Base-by-base conservation (phyloP, 37 sponge, comb jelly and placozoan species). In the Beroe ovata region DNA sequence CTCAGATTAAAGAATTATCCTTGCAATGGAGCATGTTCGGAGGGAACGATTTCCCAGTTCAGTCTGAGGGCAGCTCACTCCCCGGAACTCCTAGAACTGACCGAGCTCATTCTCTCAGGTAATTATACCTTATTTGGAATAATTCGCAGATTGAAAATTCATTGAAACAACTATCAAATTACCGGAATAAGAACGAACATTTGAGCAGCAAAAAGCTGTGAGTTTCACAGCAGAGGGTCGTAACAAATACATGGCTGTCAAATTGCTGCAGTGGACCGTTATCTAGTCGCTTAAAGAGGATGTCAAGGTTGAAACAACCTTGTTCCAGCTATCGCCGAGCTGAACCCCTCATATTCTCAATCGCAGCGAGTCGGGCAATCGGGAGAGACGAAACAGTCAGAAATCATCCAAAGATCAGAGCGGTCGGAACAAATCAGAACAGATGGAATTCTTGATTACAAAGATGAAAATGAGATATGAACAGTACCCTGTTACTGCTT, bases 21-120 rank as follows among this genome's bases (percentile, higher is more conserved):
- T 18, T 66, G 69, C 69, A 66, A 37, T 66, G 69, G 69, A 66
- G 23, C 23, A 66, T 66, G 69, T 66, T 29, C 69, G 69, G 69
- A 2, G 69, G 69, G 1, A 66, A 66, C 69, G 69, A 66, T 37
- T 66, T 66, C 37, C 69, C 69, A 2, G 34, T 29, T 1, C 69
- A 26, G 35, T 47, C 54, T 11, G 69, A 66, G 30, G 32, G 32
- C 2, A 18, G 69, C 2, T 66, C 69, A 6, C 30, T 66, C 16
- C 69, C 69, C 6, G 69, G 69, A 2, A 66, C 69, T 30, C 69
- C 69, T 33, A 1, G 69, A 1, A 34, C 69, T 33, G 69, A 66
- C 69, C 29, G 69, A 66, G 25, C 69, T 11, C 69, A 30, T 16
- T 29, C 36, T 66, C 25, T 30, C 36, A 66, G 69, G 69, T 66